Percentiles rank a stretch among this genome's conserved stretches.
Evolutionary conservation across 2,888 invertebrate species (phyloP).

Genomic region (Eilema sororculum): DNA sequence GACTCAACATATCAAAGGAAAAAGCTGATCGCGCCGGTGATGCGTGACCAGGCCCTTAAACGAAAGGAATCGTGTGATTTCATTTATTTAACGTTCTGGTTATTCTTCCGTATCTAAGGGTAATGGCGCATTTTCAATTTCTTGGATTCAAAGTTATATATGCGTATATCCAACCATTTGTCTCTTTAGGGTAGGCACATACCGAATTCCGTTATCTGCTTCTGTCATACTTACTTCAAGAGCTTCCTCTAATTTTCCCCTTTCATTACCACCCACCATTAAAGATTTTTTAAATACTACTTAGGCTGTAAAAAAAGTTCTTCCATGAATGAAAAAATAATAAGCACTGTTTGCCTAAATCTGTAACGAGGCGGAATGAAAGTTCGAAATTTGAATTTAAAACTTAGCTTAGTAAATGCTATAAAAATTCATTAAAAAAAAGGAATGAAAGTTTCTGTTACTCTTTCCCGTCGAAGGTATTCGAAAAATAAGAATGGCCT

Average conservation of each 20-base stretch:
- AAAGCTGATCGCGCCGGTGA: constrained; percentile 7
- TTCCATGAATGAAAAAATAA: not conserved
- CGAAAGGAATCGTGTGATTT: not conserved
- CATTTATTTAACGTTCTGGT: not conserved
- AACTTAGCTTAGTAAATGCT: no score
- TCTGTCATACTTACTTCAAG: not conserved
- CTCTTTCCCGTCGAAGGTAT: not conserved
- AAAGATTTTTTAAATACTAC: no score
- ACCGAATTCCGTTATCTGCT: not conserved
- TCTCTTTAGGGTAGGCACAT: not conserved
- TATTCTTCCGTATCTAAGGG: not conserved
- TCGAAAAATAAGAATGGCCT: no score
- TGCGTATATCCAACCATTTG: not conserved
- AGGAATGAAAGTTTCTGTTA: no score
- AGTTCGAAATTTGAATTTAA: no score
- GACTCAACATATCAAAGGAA: constrained; percentile 14
- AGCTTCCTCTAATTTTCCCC: not conserved
- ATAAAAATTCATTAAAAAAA: no score
- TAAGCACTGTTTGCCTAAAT: not conserved
- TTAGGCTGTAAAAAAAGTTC: no score
- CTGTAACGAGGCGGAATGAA: not conserved
- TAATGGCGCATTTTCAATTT: not conserved
- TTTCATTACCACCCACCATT: not conserved
- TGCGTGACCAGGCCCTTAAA: constrained; percentile 7
- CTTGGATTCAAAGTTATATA: not conserved